Evolutionary conservation across 2,113 vertebrate species (phyloP), one percentile per base, ranked within the genome.

Genomic region (Hypanus sabinus): DNA sequence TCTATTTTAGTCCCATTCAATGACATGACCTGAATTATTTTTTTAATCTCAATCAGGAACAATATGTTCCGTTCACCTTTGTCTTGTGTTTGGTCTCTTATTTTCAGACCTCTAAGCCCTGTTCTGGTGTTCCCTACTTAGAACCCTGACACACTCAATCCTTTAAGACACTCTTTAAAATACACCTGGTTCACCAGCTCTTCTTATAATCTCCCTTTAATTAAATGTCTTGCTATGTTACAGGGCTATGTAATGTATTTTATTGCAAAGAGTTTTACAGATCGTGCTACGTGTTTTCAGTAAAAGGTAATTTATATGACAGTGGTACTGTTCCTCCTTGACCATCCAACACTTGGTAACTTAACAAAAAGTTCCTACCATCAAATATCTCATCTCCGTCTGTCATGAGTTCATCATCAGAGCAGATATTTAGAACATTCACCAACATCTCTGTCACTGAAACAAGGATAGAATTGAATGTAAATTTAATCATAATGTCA

Each of bases 401-500:
- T 90, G 97, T 97, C 96, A 97, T 97, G 92, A 97, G 97, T 87
- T 97, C 97, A 91, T 97, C 97, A 57, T 97, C 97, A 0, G 97
- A 97, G 95, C 97, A 97, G 95, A 97, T 97, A 95, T 97, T 97
- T 95, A 97, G 95, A 95, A 97, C 97, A 62, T 97, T 97, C 94
- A 97, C 97, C 96, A 97, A 95, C 97, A 97, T 97, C 95, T 97
- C 97, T 94, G 97, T 97, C 94, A 97, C 97, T 97, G 96, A 81
- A 94, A 92, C 93, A 94, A 87, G 90, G 81, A 75, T 18, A 55
- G 22, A 55, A 22, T 4, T 11, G 18, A 73, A 93, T 73, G 33
- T 38, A 75, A 68, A 93, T 55, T 93, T 70, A 3, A 27, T 36
- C 73, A 30, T 70, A 93, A 27, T 75, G 70, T 11, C 33, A 46